Evolutionary conservation across 2,113 vertebrate species (phyloP).

Genomic region (Cardinalis cardinalis): DNA sequence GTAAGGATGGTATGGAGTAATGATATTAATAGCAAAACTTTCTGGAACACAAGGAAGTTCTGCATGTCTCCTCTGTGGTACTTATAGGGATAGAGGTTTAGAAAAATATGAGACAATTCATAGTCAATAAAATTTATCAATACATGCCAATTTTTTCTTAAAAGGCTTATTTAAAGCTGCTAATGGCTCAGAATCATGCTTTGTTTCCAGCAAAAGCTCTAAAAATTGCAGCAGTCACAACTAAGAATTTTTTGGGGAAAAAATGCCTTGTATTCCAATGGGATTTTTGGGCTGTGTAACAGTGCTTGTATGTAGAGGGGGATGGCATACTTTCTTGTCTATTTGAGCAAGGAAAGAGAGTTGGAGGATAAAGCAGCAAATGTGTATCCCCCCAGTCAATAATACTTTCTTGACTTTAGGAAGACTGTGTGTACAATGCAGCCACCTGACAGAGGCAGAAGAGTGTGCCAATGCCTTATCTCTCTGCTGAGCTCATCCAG

Average conservation of each 20-base stretch:
- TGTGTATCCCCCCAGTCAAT: not conserved
- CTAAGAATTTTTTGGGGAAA: not conserved
- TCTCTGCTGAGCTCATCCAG: not conserved
- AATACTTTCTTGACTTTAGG: not conserved
- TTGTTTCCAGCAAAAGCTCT: not conserved
- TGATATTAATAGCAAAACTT: not conserved
- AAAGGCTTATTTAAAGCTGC: not conserved
- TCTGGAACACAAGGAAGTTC: not conserved
- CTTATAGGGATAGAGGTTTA: not conserved
- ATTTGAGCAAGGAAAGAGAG: not conserved
- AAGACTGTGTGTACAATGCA: not conserved
- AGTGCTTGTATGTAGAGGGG: rapidly evolving
- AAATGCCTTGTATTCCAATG: not conserved
- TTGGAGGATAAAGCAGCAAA: not conserved
- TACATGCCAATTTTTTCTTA: not conserved
- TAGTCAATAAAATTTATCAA: not conserved
- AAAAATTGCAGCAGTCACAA: not conserved
- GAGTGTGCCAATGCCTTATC: not conserved
- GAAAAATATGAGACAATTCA: not conserved
- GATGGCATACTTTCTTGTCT: not conserved
- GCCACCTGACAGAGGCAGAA: not conserved
- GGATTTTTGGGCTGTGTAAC: not conserved
- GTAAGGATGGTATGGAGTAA: not conserved
- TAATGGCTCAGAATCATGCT: not conserved
- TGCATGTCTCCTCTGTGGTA: not conserved